These are phyloP conservation scores for Rhagoletis pomonella DNA, from an alignment of 1,140 invertebrate species.

Conservation along the genomic window DNA sequence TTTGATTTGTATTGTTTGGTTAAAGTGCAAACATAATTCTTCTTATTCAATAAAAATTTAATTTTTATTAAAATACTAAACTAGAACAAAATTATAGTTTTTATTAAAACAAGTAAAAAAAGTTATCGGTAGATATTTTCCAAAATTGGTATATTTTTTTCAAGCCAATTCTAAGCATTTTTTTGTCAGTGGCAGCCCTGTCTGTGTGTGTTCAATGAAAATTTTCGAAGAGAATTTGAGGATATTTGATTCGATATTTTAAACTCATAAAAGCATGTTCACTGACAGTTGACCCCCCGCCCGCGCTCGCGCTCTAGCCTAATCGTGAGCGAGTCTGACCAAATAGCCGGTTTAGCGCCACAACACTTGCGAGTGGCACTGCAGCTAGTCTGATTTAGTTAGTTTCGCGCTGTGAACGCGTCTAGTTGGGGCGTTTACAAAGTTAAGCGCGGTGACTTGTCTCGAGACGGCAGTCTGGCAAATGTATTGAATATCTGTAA, in stretches of 20 bases:
- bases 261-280: background rate
- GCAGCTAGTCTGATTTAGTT: background rate
- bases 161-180: no score
- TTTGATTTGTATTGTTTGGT: no score
- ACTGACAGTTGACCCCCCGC: background rate
- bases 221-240: conserved; percentile 42
- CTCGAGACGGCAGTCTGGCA: background rate
- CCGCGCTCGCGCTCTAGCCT: background rate
- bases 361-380: background rate
- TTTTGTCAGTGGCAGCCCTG: no score
- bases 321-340: background rate
- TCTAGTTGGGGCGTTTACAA: background rate
- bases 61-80: no score
- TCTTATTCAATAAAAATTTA: no score
- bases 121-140: no score
- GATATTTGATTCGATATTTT: background rate
- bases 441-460: background rate
- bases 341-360: conserved; percentile 43
- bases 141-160: no score
- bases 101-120: no score
- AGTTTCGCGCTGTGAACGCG: background rate
- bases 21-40: no score
- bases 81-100: no score
- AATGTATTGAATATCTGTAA: background rate
- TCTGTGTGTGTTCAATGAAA: background rate